Percentiles rank a stretch among this genome's conserved stretches.
phyloP scores from a whole-genome alignment of 2,113 vertebrate genomes.

The Etia nguti region DNA sequence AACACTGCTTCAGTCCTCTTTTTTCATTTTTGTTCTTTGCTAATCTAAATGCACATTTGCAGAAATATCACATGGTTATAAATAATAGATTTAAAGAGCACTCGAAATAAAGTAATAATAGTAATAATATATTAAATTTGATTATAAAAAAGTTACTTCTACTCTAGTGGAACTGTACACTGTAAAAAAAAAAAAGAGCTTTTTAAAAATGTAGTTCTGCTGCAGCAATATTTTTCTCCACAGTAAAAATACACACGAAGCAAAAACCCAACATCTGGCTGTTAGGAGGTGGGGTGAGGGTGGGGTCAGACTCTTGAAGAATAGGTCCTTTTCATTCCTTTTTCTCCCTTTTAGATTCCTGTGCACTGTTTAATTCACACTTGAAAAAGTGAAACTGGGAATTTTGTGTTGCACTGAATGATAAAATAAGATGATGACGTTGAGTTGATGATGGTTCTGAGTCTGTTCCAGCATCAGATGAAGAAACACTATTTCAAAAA shows the following conservation, averaged over 20 bases:
- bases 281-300: neutral
- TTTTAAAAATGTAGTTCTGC: conserved; percentile 50
- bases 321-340: neutral
- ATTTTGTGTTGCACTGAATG: neutral
- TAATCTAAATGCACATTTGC: conserved; percentile 66
- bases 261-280: neutral
- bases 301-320: neutral
- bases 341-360: neutral
- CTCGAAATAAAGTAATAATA: conserved; percentile 67
- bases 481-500: neutral
- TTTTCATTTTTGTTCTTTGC: conserved; percentile 60
- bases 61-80: conserved; percentile 75
- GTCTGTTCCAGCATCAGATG: neutral
- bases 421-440: neutral
- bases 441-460: neutral
- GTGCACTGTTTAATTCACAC: neutral
- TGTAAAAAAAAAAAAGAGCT: conserved; percentile 72
- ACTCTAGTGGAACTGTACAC: conserved; percentile 78
- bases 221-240: conserved; percentile 42
- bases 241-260: conserved; percentile 17
- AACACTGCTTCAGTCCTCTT: conserved; percentile 2
- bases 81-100: conserved; percentile 80
- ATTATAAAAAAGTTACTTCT: conserved; percentile 80
- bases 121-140: conserved; percentile 94
- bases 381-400: neutral